A percentile compares a stretch with the other conserved stretches of the same genome.
These are phyloP conservation scores for Drosophila pectinifera DNA, from an alignment of 1,140 invertebrate species.

Conservation along the genomic window DNA sequence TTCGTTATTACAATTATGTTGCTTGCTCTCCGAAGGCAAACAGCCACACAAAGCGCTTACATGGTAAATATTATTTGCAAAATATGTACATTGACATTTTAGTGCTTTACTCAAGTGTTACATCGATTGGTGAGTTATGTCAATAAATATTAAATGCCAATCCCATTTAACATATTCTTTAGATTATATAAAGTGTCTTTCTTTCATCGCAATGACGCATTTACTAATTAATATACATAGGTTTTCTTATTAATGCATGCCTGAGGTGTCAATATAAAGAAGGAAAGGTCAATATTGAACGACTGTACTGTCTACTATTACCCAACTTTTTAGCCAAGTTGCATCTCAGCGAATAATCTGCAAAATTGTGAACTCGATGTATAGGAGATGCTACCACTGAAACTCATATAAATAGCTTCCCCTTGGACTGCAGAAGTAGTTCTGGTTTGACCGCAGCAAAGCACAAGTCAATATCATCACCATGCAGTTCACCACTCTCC, in stretches of 20 bases:
- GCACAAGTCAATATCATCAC: neutral
- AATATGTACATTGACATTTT: too few relatives aligned
- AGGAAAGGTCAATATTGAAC: neutral
- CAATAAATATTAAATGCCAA: too few relatives aligned
- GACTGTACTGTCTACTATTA: neutral
- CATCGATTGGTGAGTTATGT: too few relatives aligned
- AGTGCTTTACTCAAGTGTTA: too few relatives aligned
- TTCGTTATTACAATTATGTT: too few relatives aligned
- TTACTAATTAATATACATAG: neutral
- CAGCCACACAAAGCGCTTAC: too few relatives aligned
- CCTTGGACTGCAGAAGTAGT: neutral
- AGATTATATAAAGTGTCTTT: too few relatives aligned
- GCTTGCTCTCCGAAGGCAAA: too few relatives aligned
- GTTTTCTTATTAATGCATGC: neutral
- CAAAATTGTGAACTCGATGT: neutral
- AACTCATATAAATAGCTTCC: constrained; percentile 4
- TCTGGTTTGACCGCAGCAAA: constrained; percentile 2
- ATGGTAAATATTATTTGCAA: too few relatives aligned
- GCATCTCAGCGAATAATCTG: neutral
- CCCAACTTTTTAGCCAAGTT: constrained; percentile 4
- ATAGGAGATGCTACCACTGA: neutral
- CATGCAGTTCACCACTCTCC: constrained; percentile 26
- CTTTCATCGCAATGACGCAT: neutral
- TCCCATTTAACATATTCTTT: too few relatives aligned
- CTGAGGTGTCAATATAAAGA: neutral